Evolutionary conservation across 1,140 invertebrate genomes (phyloP).

Genomic region (Octopus sinensis): DNA sequence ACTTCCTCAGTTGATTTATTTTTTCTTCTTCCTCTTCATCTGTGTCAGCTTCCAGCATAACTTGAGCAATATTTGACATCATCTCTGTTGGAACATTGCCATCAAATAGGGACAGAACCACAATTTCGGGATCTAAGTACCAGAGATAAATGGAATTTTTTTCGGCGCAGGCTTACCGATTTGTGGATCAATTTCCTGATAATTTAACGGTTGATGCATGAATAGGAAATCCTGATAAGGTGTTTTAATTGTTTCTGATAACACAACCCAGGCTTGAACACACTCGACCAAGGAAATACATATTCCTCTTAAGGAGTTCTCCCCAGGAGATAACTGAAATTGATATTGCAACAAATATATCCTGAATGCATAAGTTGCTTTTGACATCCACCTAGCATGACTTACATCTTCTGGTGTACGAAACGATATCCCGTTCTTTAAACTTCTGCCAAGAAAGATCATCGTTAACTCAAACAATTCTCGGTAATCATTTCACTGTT

Average conservation of each 20-base stretch:
- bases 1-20: not conserved
- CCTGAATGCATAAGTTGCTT: not conserved
- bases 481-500: not conserved
- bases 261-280: not conserved
- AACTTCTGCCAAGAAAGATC: not conserved
- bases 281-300: no score
- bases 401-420: not conserved
- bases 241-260: not conserved
- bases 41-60: no score
- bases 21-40: no score
- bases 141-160: not conserved
- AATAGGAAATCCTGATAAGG: not conserved
- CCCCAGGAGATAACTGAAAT: not conserved
- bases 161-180: not conserved
- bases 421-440: not conserved
- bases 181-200: not conserved
- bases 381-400: not conserved
- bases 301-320: no score
- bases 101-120: not conserved
- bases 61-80: no score
- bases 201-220: not conserved
- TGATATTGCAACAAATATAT: not conserved
- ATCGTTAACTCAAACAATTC: not conserved
- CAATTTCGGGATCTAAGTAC: not conserved
- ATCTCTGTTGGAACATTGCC: not conserved